These are phyloP conservation scores for Mythimna ferrago DNA, from an alignment of 2,888 invertebrate species.

Conservation along the genomic window DNA sequence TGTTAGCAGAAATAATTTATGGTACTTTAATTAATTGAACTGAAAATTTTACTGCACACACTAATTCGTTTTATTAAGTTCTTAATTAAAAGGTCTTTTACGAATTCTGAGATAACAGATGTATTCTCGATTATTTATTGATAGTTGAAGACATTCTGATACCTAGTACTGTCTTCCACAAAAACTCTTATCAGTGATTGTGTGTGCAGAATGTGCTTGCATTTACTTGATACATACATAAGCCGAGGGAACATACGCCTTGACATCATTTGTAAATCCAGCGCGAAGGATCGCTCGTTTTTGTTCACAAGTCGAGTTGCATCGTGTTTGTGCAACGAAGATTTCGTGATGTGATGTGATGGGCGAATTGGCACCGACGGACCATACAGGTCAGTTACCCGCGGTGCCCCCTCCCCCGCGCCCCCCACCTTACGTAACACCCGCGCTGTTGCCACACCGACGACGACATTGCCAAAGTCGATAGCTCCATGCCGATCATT, in stretches of 20 bases:
- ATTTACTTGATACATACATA: constrained; percentile 25
- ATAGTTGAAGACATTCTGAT: constrained; percentile 8
- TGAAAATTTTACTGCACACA: neutral
- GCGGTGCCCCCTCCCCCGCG: constrained; percentile 73
- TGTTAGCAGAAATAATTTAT: constrained; percentile 29
- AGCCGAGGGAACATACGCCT: constrained; percentile 65
- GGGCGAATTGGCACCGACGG: constrained; percentile 88
- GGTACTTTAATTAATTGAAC: constrained; percentile 7
- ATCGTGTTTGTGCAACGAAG: constrained; percentile 83
- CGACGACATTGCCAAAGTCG: constrained; percentile 84
- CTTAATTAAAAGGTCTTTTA: neutral
- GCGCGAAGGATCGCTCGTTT: constrained; percentile 70
- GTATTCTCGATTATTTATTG: constrained; percentile 8
- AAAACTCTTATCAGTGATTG: constrained; percentile 36
- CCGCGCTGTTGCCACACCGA: constrained; percentile 85
- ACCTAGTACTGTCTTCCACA: constrained; percentile 13
- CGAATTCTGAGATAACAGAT: neutral
- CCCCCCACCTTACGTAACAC: constrained; percentile 81
- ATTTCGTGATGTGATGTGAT: constrained; percentile 87
- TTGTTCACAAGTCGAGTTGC: constrained; percentile 72
- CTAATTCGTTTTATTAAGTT: neutral
- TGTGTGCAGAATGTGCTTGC: constrained; percentile 14
- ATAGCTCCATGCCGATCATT: constrained; percentile 77
- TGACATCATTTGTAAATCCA: constrained; percentile 74
- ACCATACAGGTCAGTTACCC: constrained; percentile 88